These are phyloP conservation scores for Monochamus saltuarius DNA, from an alignment of 1,140 invertebrate species.

Conservation along the genomic window DNA sequence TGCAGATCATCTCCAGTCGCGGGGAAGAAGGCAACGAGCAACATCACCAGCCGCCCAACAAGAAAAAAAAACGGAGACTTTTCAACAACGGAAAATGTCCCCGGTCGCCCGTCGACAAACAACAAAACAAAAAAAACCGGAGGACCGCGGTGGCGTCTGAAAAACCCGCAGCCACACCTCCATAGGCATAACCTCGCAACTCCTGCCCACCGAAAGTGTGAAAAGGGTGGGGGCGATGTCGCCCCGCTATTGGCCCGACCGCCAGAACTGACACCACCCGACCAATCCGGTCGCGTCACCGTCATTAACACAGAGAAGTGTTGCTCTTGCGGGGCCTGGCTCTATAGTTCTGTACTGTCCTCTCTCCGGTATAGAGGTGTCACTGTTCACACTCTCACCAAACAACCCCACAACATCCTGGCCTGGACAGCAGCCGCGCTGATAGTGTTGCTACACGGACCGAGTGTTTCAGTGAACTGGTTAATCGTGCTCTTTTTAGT, in stretches of 20 bases:
- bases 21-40: not conserved
- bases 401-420: not conserved
- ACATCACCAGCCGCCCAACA: not conserved
- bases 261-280: conserved; percentile 37
- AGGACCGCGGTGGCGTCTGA: conserved; percentile 31
- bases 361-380: conserved; percentile 48
- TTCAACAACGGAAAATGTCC: conserved; percentile 33
- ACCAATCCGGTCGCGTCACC: conserved; percentile 43
- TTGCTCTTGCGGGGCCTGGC: conserved; percentile 38
- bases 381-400: conserved; percentile 38
- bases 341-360: conserved; percentile 49
- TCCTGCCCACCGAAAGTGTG: conserved; percentile 49
- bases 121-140: conserved; percentile 30
- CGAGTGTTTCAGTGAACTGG: too few relatives aligned
- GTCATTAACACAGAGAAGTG: conserved; percentile 50
- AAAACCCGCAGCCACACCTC: conserved; percentile 47
- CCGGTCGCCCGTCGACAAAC: conserved; percentile 26
- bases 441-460: too few relatives aligned
- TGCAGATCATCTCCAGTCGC: not conserved
- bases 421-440: too few relatives aligned
- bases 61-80: too few relatives aligned
- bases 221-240: conserved; percentile 48
- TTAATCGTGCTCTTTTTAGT: too few relatives aligned
- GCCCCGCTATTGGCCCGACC: conserved; percentile 43
- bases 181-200: conserved; percentile 48